Conservation (phyloP, 1,140 invertebrate species). For the Asbolus verrucosus region DNA sequence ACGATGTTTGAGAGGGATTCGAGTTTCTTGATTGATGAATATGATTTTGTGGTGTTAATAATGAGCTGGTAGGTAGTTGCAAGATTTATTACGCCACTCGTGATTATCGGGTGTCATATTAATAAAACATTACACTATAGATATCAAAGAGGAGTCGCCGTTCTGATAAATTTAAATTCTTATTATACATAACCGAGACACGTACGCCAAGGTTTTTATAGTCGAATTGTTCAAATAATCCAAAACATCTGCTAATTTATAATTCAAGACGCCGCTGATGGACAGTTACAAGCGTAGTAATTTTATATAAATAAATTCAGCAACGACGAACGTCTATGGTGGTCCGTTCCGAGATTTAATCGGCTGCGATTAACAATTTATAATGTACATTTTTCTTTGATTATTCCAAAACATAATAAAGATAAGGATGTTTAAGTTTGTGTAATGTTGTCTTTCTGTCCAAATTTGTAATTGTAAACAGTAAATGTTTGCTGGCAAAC, state of each 20-base stretch:
- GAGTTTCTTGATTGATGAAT: conserved; percentile 38
- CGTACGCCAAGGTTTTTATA: conserved; percentile 1
- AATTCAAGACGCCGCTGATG: not conserved
- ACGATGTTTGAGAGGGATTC: conserved; percentile 31
- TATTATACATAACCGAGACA: not conserved
- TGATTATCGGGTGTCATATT: conserved; percentile 25
- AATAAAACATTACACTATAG: conserved; percentile 29
- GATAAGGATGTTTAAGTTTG: conserved; percentile 24
- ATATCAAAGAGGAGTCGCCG: conserved; percentile 11
- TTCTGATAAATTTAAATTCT: conserved; percentile 6
- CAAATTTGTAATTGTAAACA: conserved; percentile 6
- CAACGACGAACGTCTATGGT: not conserved
- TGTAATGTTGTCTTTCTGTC: not conserved
- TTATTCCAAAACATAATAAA: conserved; percentile 15
- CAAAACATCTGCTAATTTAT: conserved; percentile 1
- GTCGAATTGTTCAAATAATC: not conserved
- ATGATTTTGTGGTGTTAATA: conserved; percentile 36
- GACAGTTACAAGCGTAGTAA: not conserved
- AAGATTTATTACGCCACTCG: conserved; percentile 26
- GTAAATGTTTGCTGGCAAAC: not conserved
- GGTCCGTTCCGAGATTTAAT: not conserved
- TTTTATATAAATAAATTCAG: not conserved
- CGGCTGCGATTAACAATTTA: not conserved
- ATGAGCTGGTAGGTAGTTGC: conserved; percentile 28
- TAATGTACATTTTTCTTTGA: conserved; percentile 18